A percentile compares a stretch with the other conserved stretches of the same genome.
phyloP scores from a whole-genome alignment of 1,140 invertebrate genomes.

The Drosophila busckii region DNA sequence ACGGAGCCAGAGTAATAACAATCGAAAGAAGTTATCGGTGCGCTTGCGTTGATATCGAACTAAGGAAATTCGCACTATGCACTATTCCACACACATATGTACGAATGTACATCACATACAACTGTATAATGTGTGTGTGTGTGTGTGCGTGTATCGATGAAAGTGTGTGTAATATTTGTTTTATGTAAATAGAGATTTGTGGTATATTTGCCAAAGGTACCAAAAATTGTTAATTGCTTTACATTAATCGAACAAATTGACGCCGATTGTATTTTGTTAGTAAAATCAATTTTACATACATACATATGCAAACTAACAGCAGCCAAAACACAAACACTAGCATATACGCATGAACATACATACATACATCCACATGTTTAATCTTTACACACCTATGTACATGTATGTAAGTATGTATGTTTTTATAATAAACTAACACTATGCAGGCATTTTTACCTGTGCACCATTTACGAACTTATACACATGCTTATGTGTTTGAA shows the following conservation, averaged over 20 bases:
- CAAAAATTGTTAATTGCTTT: too few relatives aligned
- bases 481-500: constrained; percentile 8
- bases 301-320: too few relatives aligned
- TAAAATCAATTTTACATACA: constrained; percentile 29
- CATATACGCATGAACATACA: not conserved
- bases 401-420: not conserved
- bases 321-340: constrained; percentile 1
- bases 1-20: constrained; percentile 29
- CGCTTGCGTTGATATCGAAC: constrained; percentile 38
- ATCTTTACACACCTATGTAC: not conserved
- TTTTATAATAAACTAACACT: constrained; percentile 5
- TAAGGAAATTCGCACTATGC: constrained; percentile 38
- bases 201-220: too few relatives aligned
- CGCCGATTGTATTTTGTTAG: constrained; percentile 1
- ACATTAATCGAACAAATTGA: too few relatives aligned
- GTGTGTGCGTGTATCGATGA: too few relatives aligned
- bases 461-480: constrained; percentile 12
- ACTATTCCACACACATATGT: constrained; percentile 12
- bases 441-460: constrained; percentile 24
- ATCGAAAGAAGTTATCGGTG: constrained; percentile 43
- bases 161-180: too few relatives aligned
- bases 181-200: too few relatives aligned
- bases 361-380: constrained; percentile 1
- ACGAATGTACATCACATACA: constrained; percentile 5
- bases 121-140: too few relatives aligned